Base-by-base conservation (phyloP, 2,888 invertebrate species). In the Helobdella robusta region DNA sequence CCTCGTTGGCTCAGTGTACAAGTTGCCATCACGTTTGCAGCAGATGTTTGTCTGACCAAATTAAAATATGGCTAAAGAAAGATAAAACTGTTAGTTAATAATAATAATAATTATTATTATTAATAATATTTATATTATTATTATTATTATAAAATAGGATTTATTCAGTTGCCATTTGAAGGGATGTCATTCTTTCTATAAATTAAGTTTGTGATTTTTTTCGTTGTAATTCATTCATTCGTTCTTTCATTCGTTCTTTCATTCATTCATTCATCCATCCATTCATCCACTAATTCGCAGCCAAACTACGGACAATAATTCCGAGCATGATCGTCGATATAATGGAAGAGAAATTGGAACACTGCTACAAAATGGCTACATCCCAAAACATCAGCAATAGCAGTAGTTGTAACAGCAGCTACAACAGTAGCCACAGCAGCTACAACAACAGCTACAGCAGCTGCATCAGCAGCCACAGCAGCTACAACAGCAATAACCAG, bases 291-390 rank as follows among this genome's bases (percentile, higher is more conserved):
- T 6, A n/a, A 25, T 50, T 20, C 15, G 15, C 25, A 65, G 65
- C 60, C 23, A 34, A 60, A 35, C 36, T 65, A 15, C 50, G 44
- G 18, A 25, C 25, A 25, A 25, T 60, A n/a, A 35, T 66, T 11
- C 66, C 66, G 5, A 62, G 50, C 28, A 46, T 64, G 64, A 25
- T 66, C 15, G 48, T 61, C 32, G 66, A 66, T 20, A 35, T 64
- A 23, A 34, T 66, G 56, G 63, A 63, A 28, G 66, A 63, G 35
- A 66, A 66, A 44, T 30, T 66, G 63, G 64, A 66, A 40, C 44
- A 35, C 23, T 65, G 65, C 52, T 67, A 65, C 40, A 54, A 48
- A 18, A 58, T 28, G 20, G 56, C 59, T 59, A 56, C 65, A 15
- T 28, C 56, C 15, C 58, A 30, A 18, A 34, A 64, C 23, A 25